Percentiles rank a stretch among this genome's conserved stretches.
Evolutionary conservation across 2,888 invertebrate species (phyloP).

Genomic region (Pachydiplax longipennis): DNA sequence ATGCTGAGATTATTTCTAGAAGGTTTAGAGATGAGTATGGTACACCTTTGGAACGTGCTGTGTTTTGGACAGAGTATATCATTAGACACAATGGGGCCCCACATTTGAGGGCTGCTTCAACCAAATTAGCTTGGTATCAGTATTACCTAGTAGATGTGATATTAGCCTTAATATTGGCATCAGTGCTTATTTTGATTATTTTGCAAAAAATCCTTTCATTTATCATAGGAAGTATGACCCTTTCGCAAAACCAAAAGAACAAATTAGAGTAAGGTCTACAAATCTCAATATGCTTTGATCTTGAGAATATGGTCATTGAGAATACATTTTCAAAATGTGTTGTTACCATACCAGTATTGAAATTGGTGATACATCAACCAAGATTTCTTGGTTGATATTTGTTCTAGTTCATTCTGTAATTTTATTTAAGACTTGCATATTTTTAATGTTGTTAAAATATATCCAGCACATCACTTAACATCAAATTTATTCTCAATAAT

Average conservation of each 20-base stretch:
- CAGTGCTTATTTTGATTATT: neutral
- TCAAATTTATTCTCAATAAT: too few relatives aligned
- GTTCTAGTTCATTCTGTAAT: too few relatives aligned
- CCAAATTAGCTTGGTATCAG: slow-evolving; percentile 9
- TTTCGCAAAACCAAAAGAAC: neutral
- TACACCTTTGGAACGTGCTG: neutral
- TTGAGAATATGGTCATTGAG: too few relatives aligned
- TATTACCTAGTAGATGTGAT: slow-evolving; percentile 3
- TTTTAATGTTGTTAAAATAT: too few relatives aligned
- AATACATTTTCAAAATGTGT: too few relatives aligned
- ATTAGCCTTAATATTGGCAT: neutral
- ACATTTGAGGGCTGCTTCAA: slow-evolving; percentile 6
- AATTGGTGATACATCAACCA: too few relatives aligned
- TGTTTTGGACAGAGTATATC: slow-evolving; percentile 10
- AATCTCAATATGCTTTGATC: too few relatives aligned
- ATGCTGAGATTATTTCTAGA: neutral
- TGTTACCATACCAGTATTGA: too few relatives aligned
- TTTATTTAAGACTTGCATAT: too few relatives aligned
- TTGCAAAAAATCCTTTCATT: neutral
- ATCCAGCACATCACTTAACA: too few relatives aligned
- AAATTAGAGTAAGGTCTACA: neutral
- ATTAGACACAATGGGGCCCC: slow-evolving; percentile 15
- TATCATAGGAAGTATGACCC: neutral
- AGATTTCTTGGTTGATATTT: too few relatives aligned
- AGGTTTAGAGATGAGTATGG: slow-evolving; percentile 4